Percentiles rank a stretch among this genome's conserved stretches.
phyloP scores from a whole-genome alignment of 2,113 vertebrate species.

The Corythoichthys haematopterus region DNA sequence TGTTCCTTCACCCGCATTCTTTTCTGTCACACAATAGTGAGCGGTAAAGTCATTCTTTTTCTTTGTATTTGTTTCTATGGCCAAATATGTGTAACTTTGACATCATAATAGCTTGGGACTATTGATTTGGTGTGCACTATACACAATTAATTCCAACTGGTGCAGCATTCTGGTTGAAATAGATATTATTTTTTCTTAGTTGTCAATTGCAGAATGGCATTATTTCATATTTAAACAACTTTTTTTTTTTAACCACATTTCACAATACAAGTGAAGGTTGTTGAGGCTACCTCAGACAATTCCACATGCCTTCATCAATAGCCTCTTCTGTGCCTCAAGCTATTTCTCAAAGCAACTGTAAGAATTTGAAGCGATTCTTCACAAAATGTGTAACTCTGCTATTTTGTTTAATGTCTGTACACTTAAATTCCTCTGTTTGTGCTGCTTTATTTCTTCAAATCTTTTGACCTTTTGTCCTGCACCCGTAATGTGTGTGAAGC shows the following conservation, averaged over 20 bases:
- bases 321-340: constrained; percentile 33
- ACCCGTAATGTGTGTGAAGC: constrained; percentile 11
- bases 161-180: neutral
- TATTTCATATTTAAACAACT: neutral
- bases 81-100: no score
- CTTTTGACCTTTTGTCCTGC: constrained; percentile 18
- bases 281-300: constrained; percentile 35
- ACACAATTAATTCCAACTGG: no score
- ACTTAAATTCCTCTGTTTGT: neutral
- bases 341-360: constrained; percentile 34
- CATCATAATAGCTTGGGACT: no score
- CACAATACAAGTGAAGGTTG: constrained; percentile 35
- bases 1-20: no score
- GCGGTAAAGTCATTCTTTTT: no score
- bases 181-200: neutral
- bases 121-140: no score
- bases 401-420: constrained; percentile 27
- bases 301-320: no score
- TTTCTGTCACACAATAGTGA: no score
- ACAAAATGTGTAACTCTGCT: no score
- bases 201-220: neutral
- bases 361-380: no score
- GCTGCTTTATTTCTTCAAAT: neutral
- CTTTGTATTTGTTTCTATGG: no score
- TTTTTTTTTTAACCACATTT: constrained; percentile 2